Evolutionary conservation across 2,113 vertebrate genomes (phyloP), one percentile per base, ranked within the genome.

Genomic region (Australoheros scitulus): DNA sequence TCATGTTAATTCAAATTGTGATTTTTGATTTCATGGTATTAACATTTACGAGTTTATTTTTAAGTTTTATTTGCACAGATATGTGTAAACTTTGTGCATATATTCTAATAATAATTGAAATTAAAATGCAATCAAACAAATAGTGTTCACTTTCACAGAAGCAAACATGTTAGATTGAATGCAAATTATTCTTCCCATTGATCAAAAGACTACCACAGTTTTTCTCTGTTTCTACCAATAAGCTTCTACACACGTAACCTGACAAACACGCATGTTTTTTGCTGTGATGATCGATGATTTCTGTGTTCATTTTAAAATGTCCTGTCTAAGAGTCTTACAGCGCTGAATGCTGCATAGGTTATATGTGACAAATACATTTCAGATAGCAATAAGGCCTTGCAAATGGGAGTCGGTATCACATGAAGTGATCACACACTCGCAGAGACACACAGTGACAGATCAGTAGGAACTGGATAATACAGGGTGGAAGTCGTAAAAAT

Each of bases 401-500:
- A 76, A 68, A 61, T 52, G 55, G 74, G 24, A 81, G 77, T 34
- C 43, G 3, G 11, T 34, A 36, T 68, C 36, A 50, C 68, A 56
- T 26, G 79, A n/a, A 60, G 84, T 58, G 47, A 75, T 84, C 83
- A 77, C 56, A 41, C 65, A 32, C 47, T 72, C 52, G 26, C 65
- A 32, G 47, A 52, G 65, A 50, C 65, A 52, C 77, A 75, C 38
- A 20, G 72, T 83, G 89, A 89, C 89, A 81, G 89, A 90, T 89
- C 85, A 88, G 91, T 50, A 5, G 68, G 34, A 68, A 78, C 83
- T 22, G 68, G 78, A 83, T 91, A 89, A 86, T 85, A 74, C 26
- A 64, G 65, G 80, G 57, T 74, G 84, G 81, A 84, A 79, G 86
- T 87, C 85, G 91, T 83, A 92, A 87, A 94, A 91, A 92, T 85